A percentile compares a stretch with the other conserved stretches of the same genome.
Conservation (phyloP, 2,888 invertebrate genomes). For the Drosophila helvetica region DNA sequence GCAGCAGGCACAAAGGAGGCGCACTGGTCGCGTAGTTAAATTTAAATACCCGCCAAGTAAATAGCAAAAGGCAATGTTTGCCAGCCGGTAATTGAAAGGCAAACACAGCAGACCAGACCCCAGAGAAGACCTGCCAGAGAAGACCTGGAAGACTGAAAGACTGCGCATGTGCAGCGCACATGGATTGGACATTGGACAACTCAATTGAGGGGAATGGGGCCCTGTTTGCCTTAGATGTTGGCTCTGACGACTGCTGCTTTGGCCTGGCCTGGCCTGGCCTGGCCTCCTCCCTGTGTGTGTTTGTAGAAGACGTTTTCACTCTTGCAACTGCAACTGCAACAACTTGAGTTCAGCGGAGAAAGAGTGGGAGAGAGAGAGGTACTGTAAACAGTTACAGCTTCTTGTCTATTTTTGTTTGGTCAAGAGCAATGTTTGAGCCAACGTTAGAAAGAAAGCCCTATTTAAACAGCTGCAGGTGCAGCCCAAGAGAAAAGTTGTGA, state of each 20-base stretch:
- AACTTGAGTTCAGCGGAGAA: neutral
- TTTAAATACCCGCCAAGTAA: constrained; percentile 61
- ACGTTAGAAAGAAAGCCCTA: constrained; percentile 39
- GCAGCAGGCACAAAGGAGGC: constrained; percentile 9
- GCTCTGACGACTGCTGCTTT: constrained; percentile 2
- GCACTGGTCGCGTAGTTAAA: constrained; percentile 52
- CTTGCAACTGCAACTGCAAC: constrained; percentile 43
- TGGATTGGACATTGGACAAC: constrained; percentile 51
- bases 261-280: constrained; percentile 19
- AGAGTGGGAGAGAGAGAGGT: constrained; percentile 7
- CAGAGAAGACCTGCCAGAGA: constrained; percentile 1
- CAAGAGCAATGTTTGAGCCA: constrained; percentile 59
- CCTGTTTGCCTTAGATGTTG: neutral
- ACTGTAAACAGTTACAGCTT: constrained; percentile 62
- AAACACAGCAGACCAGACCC: constrained; percentile 48
- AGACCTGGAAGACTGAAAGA: constrained; percentile 28
- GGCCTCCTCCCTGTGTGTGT: constrained; percentile 38
- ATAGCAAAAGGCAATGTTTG: constrained; percentile 62
- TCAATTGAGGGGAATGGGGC: constrained; percentile 50
- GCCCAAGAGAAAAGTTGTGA: neutral
- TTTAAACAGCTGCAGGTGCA: constrained; percentile 64
- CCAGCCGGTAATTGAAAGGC: constrained; percentile 68
- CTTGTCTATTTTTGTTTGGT: constrained; percentile 70
- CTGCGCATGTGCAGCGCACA: constrained; percentile 64
- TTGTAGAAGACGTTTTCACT: constrained; percentile 69